Evolutionary conservation across 2,888 invertebrate species (phyloP).

Genomic region (Lucinisca nassula): DNA sequence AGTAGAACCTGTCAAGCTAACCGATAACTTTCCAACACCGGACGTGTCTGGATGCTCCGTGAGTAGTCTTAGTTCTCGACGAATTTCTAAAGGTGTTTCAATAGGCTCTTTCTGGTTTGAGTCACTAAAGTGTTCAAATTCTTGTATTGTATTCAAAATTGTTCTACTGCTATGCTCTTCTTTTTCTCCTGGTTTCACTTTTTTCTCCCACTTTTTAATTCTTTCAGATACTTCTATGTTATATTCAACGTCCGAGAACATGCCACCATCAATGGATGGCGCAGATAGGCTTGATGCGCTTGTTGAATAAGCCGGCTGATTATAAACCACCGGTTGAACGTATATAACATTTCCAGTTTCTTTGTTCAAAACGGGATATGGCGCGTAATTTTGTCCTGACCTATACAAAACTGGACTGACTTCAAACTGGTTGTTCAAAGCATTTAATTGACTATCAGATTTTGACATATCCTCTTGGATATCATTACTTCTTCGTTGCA

Average conservation of each 20-base stretch:
- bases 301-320: slow-evolving; percentile 16
- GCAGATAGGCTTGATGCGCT: slow-evolving; percentile 40
- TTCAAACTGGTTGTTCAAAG: slow-evolving; percentile 31
- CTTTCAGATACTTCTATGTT: slow-evolving; percentile 84
- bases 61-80: slow-evolving; percentile 56
- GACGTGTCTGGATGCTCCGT: slow-evolving; percentile 54
- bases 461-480: slow-evolving; percentile 77
- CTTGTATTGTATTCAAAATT: slow-evolving; percentile 76
- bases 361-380: slow-evolving; percentile 62
- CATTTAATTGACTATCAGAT: slow-evolving; percentile 81
- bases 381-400: slow-evolving; percentile 26
- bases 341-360: slow-evolving; percentile 65
- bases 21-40: slow-evolving; percentile 65
- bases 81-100: slow-evolving; percentile 61
- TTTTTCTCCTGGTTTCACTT: slow-evolving; percentile 73
- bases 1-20: slow-evolving; percentile 69
- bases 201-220: slow-evolving; percentile 85
- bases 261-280: slow-evolving; percentile 75
- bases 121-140: slow-evolving; percentile 67
- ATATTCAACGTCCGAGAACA: slow-evolving; percentile 86
- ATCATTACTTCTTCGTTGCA: slow-evolving; percentile 64
- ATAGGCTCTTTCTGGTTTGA: slow-evolving; percentile 48
- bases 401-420: slow-evolving; percentile 13
- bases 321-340: slow-evolving; percentile 61
- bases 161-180: slow-evolving; percentile 48